phyloP scores from a whole-genome alignment of 2,113 vertebrate species.

The Lepus europaeus region DNA sequence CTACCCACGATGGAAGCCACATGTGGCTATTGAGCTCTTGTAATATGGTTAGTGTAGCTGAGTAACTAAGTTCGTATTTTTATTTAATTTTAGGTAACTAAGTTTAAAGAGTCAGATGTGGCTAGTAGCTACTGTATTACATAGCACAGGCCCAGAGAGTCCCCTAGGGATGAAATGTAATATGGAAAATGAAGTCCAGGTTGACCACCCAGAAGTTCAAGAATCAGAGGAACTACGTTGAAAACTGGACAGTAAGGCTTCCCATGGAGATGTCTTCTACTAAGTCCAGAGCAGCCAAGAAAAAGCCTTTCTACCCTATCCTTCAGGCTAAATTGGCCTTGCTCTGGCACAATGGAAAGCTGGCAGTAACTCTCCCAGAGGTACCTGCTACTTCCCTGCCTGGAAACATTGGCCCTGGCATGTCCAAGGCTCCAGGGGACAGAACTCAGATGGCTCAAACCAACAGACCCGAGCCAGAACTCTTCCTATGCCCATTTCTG shows the following conservation, averaged over 20 bases:
- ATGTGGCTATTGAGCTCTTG: neutral
- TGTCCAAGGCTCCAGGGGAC: neutral
- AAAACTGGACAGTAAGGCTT: neutral
- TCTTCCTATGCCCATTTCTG: neutral
- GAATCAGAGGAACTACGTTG: neutral
- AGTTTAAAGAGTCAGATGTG: neutral
- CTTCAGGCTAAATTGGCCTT: neutral
- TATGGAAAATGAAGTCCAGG: neutral
- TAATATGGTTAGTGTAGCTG: neutral
- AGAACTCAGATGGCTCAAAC: neutral
- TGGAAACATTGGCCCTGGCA: neutral
- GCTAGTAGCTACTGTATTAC: neutral
- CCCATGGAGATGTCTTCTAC: neutral
- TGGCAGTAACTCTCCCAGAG: neutral
- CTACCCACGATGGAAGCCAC: neutral
- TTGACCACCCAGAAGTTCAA: neutral
- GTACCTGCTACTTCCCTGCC: neutral
- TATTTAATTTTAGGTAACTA: conserved; percentile 1
- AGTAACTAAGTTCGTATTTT: neutral
- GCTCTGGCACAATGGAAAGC: neutral
- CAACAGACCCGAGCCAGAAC: neutral
- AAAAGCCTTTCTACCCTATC: neutral
- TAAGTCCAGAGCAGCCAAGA: neutral
- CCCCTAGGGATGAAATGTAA: neutral
- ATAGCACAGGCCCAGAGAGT: neutral